Evolutionary conservation across 2,888 invertebrate species (phyloP).

Genomic region (Cremastobaeus sp.): DNA sequence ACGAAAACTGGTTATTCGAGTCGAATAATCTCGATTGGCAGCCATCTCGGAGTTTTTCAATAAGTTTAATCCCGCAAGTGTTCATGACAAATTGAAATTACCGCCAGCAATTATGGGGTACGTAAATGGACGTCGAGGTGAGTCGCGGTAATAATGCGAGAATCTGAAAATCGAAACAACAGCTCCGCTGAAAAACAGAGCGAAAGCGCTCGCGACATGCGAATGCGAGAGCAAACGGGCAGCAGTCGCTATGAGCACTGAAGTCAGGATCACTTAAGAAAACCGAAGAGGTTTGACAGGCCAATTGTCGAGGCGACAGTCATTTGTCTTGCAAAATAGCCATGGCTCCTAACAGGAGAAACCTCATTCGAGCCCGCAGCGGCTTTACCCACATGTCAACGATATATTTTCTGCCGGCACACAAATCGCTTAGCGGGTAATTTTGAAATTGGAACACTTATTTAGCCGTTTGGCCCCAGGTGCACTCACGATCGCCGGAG

Average conservation of each 20-base stretch:
- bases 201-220: too few species aligned
- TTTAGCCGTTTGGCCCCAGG: slow-evolving; percentile 77
- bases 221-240: too few species aligned
- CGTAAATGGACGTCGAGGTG: slow-evolving; percentile 25
- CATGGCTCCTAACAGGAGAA: slow-evolving; percentile 54
- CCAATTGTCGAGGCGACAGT: slow-evolving; percentile 68
- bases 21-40: slow-evolving; percentile 22
- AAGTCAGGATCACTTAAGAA: too few species aligned
- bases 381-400: slow-evolving; percentile 74
- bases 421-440: slow-evolving; percentile 78
- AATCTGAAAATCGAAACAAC: too few species aligned
- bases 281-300: slow-evolving; percentile 59
- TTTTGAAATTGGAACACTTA: slow-evolving; percentile 78
- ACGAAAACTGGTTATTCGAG: slow-evolving; percentile 62
- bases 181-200: too few species aligned
- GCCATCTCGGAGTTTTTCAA: slow-evolving; percentile 37
- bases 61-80: slow-evolving; percentile 30
- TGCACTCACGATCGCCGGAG: slow-evolving; percentile 66
- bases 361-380: slow-evolving; percentile 60
- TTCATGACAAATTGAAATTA: slow-evolving; percentile 46
- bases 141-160: neutral
- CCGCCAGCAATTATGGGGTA: slow-evolving; percentile 16
- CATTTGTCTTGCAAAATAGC: slow-evolving; percentile 72
- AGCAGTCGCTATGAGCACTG: too few species aligned
- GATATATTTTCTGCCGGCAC: slow-evolving; percentile 77